Percentiles rank a stretch among this genome's conserved stretches.
Conservation (phyloP, 2,888 invertebrate genomes). For the Melinopterus prodromus region DNA sequence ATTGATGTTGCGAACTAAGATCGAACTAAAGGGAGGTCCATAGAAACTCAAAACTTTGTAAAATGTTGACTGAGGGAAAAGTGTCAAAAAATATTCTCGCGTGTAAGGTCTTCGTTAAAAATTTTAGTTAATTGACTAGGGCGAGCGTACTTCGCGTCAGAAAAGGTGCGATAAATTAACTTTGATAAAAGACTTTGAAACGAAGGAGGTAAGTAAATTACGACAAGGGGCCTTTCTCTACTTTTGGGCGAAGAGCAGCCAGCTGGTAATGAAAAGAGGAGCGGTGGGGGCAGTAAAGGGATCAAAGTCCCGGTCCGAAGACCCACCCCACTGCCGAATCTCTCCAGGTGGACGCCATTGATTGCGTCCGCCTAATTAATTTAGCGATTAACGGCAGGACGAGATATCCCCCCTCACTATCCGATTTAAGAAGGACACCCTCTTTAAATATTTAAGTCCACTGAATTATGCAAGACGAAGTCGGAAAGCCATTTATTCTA, state of each 20-base stretch:
- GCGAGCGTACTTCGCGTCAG: constrained; percentile 46
- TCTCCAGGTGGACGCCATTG: constrained; percentile 15
- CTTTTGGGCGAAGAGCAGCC: constrained; percentile 36
- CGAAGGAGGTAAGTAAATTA: constrained; percentile 50
- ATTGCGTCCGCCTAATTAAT: constrained; percentile 21
- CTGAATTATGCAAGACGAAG: neutral
- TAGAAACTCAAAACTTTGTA: neutral
- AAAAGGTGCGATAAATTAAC: constrained; percentile 50
- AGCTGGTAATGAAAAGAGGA: constrained; percentile 15
- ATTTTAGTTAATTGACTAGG: constrained; percentile 44
- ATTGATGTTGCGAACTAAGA: neutral
- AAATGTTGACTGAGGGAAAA: neutral
- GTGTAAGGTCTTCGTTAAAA: neutral
- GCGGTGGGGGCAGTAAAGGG: constrained; percentile 32
- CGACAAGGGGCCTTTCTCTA: constrained; percentile 44
- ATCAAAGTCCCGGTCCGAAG: constrained; percentile 43
- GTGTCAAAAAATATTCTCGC: neutral
- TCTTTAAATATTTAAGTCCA: constrained; percentile 21
- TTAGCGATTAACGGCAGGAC: constrained; percentile 21
- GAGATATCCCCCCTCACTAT: constrained; percentile 9
- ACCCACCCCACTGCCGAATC: neutral
- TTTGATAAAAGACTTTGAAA: constrained; percentile 51
- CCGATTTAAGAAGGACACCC: constrained; percentile 13
- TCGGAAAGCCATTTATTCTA: neutral
- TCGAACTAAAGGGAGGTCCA: neutral